A percentile compares a stretch with the other conserved stretches of the same genome.
These are phyloP conservation scores for Ashinkailepas kermadecensis DNA, from an alignment of 2,888 invertebrate genomes.

Conservation along the genomic window DNA sequence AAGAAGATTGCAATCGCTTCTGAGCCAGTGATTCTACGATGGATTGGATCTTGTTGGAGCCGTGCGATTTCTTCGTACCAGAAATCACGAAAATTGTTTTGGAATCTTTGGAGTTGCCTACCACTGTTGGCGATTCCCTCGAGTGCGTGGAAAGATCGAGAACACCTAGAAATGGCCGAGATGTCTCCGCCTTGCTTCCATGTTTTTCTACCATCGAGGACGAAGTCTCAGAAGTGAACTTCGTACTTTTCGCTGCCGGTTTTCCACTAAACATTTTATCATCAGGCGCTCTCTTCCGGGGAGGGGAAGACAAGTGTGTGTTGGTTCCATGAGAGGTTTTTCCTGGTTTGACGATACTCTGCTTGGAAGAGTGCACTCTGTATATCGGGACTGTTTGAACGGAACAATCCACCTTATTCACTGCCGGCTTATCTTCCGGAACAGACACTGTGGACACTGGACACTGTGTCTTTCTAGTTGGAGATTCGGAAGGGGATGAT, in stretches of 20 bases:
- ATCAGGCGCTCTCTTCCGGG: neutral
- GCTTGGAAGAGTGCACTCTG: neutral
- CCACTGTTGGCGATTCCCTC: neutral
- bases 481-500: neutral
- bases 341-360: neutral
- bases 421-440: neutral
- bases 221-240: neutral
- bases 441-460: neutral
- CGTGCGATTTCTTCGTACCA: neutral
- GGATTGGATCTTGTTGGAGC: neutral
- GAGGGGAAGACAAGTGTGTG: neutral
- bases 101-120: neutral
- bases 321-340: neutral
- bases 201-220: neutral
- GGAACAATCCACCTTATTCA: neutral
- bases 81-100: conserved; percentile 8
- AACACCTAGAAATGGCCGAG: neutral
- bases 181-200: neutral
- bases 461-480: neutral
- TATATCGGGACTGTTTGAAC: neutral
- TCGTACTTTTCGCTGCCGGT: neutral
- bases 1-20: neutral
- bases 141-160: neutral
- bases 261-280: neutral
- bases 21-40: neutral